Percentiles rank a stretch among this genome's conserved stretches.
Conservation (phyloP, 2,797 vertebrate genomes). For the Dromococcyx pavoninus region DNA sequence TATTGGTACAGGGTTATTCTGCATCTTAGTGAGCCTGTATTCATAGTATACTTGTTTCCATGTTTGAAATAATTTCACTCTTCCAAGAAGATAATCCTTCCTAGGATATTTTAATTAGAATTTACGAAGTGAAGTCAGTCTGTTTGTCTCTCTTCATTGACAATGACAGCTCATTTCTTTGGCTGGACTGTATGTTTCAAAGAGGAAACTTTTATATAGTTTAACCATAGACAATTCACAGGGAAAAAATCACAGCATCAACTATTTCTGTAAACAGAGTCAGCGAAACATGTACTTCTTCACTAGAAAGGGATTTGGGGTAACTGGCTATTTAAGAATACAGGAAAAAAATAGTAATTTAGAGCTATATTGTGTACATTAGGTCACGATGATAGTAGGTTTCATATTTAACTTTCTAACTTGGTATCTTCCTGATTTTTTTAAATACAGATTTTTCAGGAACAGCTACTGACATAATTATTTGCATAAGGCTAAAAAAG, state of each 20-base stretch:
- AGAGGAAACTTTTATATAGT: conserved; percentile 16
- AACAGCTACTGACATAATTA: conserved; percentile 29
- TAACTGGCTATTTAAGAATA: conserved; percentile 39
- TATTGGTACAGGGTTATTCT: neutral
- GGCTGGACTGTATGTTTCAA: neutral
- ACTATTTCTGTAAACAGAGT: conserved; percentile 35
- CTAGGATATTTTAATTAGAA: neutral
- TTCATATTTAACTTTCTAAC: conserved; percentile 52
- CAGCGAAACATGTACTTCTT: neutral
- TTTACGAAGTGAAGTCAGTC: neutral
- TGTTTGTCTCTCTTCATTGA: neutral
- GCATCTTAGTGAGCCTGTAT: neutral
- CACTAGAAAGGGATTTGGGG: conserved; percentile 3
- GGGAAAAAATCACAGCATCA: neutral
- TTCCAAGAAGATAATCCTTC: neutral
- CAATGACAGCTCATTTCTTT: neutral
- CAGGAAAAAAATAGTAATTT: conserved; percentile 40
- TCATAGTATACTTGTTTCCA: neutral
- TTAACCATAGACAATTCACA: neutral
- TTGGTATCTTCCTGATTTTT: conserved; percentile 21
- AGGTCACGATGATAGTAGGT: conserved; percentile 45
- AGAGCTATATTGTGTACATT: conserved; percentile 5
- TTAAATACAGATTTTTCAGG: conserved; percentile 30
- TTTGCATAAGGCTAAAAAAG: conserved; percentile 31
- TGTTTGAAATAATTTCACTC: neutral